phyloP scores from a whole-genome alignment of 2,113 vertebrate species.

The Ceratotherium simum region DNA sequence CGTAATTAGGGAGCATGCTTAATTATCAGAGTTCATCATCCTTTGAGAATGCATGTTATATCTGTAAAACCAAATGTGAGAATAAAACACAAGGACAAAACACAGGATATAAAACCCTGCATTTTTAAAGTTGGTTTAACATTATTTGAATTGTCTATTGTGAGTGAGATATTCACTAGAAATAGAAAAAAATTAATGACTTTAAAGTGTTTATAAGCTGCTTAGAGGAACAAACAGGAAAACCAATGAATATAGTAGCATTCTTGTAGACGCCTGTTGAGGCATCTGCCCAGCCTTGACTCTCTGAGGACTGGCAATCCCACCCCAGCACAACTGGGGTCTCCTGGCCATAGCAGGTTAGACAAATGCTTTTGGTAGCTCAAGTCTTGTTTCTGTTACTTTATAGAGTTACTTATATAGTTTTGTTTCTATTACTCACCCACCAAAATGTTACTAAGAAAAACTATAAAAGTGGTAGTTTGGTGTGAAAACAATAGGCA shows the following conservation, averaged over 20 bases:
- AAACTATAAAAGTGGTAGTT: neutral
- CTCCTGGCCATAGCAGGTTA: neutral
- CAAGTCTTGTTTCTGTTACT: neutral
- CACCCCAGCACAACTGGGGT: neutral
- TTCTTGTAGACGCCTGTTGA: neutral
- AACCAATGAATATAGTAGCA: neutral
- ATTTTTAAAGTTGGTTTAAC: neutral
- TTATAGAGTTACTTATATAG: neutral
- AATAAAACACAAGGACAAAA: conserved; percentile 19
- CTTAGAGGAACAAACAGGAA: neutral
- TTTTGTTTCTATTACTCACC: neutral
- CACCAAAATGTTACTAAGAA: neutral
- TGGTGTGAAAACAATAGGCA: neutral
- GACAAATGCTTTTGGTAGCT: neutral
- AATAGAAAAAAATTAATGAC: neutral
- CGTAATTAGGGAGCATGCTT: conserved; percentile 48
- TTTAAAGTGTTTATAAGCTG: neutral
- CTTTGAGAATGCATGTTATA: conserved; percentile 27
- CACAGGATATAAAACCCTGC: neutral
- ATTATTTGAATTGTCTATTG: neutral
- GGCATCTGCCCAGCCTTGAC: neutral
- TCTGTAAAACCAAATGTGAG: conserved; percentile 42
- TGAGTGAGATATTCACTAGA: neutral
- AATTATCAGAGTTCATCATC: conserved; percentile 48
- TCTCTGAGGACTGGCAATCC: neutral